A percentile compares a stretch with the other conserved stretches of the same genome.
Conservation (phyloP, 2,113 vertebrate species). For the Prietella phreatophila region DNA sequence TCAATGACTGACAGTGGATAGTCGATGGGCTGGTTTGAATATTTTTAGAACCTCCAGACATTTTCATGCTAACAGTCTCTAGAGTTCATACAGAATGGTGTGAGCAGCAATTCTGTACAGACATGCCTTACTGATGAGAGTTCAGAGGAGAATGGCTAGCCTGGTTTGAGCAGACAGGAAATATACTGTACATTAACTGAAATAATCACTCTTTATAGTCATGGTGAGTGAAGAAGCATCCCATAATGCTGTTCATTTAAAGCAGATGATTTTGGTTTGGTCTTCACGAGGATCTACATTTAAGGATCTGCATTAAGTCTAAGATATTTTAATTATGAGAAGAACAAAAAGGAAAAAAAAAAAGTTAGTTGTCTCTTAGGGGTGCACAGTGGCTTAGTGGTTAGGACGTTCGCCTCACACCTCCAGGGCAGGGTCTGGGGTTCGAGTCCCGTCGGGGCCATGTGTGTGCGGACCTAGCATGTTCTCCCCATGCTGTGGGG, state of each 20-base stretch:
- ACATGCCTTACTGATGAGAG: not conserved
- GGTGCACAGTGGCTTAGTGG: too few species aligned
- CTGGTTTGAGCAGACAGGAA: not conserved
- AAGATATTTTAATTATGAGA: not conserved
- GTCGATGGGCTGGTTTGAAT: not conserved
- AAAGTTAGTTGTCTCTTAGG: not conserved
- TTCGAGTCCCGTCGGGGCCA: too few species aligned
- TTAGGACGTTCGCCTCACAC: too few species aligned
- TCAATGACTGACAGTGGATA: not conserved
- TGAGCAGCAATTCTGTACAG: not conserved
- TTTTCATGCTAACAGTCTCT: not conserved
- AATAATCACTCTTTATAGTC: not conserved
- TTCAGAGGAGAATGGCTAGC: not conserved
- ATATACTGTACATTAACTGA: not conserved
- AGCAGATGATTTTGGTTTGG: not conserved
- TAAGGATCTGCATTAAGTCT: not conserved
- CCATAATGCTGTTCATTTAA: not conserved
- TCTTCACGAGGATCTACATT: not conserved
- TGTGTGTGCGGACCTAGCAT: too few species aligned
- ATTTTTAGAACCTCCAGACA: not conserved
- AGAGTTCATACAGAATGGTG: not conserved
- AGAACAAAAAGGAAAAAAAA: not conserved
- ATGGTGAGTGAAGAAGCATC: not conserved
- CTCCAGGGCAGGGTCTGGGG: too few species aligned
- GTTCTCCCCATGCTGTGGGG: too few species aligned